phyloP scores from a whole-genome alignment of 1,140 invertebrate species.

The Lamellibrachia luymesi region DNA sequence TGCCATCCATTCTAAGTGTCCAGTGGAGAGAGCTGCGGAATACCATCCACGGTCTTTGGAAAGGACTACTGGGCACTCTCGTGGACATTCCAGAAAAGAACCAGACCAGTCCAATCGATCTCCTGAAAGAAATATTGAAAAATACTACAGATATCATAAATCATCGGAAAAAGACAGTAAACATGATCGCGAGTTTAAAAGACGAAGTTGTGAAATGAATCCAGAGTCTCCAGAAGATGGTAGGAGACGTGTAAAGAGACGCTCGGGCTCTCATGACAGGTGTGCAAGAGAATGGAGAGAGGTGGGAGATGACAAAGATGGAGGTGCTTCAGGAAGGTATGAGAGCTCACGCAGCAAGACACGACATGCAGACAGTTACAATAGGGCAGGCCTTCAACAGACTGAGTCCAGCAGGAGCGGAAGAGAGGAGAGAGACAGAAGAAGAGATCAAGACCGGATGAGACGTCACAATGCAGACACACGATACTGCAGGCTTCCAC shows the following conservation, averaged over 20 bases:
- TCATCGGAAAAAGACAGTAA: neutral
- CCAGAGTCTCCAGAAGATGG: neutral
- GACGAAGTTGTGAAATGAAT: neutral
- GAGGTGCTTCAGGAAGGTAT: neutral
- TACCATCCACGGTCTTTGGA: neutral
- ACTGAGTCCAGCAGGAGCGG: neutral
- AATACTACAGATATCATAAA: neutral
- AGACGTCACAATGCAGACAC: neutral
- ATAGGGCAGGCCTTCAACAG: neutral
- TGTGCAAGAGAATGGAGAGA: neutral
- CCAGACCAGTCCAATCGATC: neutral
- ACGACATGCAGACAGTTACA: neutral
- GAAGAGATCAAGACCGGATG: neutral
- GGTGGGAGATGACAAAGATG: neutral
- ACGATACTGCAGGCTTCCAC: neutral
- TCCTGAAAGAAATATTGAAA: neutral
- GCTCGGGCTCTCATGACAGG: neutral
- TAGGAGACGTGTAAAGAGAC: neutral
- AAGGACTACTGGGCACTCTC: neutral
- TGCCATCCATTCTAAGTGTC: neutral
- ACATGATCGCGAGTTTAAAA: neutral
- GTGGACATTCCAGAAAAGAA: neutral
- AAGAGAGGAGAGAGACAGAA: neutral
- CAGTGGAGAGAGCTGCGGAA: neutral
- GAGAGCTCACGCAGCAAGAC: neutral